Percentiles rank a stretch among this genome's conserved stretches.
These are phyloP conservation scores for Lasioglossum marginatum DNA, from an alignment of 2,888 invertebrate species.

Conservation along the genomic window DNA sequence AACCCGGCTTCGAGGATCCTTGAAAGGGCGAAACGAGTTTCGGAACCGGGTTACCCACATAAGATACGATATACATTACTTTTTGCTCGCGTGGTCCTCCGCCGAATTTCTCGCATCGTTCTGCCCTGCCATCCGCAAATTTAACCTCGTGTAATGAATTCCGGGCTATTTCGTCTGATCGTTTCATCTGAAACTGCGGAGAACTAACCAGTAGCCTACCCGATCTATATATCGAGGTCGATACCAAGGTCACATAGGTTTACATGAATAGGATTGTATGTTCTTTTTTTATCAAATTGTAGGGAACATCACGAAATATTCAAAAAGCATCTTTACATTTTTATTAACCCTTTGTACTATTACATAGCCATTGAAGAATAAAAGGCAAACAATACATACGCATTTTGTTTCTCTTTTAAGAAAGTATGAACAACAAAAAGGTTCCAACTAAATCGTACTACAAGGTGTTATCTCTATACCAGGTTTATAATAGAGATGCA, in stretches of 20 bases:
- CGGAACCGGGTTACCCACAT: conserved; percentile 80
- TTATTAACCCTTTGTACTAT: too few species aligned
- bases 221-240: background rate
- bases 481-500: background rate
- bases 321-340: too few species aligned
- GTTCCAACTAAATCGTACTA: background rate
- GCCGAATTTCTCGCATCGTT: conserved; percentile 14
- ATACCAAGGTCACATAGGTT: background rate
- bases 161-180: background rate
- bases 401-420: background rate
- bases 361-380: background rate
- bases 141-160: background rate
- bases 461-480: background rate
- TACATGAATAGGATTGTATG: background rate
- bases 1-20: conserved; percentile 53
- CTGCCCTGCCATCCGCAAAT: background rate
- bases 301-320: too few species aligned
- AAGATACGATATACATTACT: conserved; percentile 36
- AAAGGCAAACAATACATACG: background rate
- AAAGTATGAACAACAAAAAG: background rate
- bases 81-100: conserved; percentile 47
- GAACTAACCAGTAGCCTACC: background rate
- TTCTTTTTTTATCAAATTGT: too few species aligned
- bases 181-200: background rate
- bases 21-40: conserved; percentile 76